Evolutionary conservation across 2,888 invertebrate species (phyloP).

Genomic region (Limnephilus rhombicus): DNA sequence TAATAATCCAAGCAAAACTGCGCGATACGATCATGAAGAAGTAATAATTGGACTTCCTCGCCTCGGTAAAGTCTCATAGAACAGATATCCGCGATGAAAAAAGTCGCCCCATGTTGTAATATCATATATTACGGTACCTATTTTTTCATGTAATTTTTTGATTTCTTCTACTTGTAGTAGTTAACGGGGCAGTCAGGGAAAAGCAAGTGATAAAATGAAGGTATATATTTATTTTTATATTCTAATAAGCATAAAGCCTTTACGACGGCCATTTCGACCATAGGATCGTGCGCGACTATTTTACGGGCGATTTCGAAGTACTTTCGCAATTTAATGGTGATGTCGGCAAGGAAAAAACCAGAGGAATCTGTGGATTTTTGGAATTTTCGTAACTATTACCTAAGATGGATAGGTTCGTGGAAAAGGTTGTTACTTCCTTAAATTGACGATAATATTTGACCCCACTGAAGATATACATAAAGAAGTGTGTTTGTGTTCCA

Average conservation of each 20-base stretch:
- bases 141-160: background rate
- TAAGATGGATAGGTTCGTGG: background rate
- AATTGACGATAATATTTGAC: background rate
- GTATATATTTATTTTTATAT: constrained; percentile 8
- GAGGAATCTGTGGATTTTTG: background rate
- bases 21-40: no score
- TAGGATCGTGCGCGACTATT: constrained; percentile 11
- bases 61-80: no score
- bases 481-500: no score
- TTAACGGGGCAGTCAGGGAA: background rate
- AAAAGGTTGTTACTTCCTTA: background rate
- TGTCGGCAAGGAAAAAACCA: background rate
- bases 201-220: background rate
- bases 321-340: background rate
- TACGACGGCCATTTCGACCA: constrained; percentile 28
- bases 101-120: no score
- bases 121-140: no score
- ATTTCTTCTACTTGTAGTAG: background rate
- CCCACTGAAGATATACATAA: no score
- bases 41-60: no score
- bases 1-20: no score
- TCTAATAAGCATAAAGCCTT: constrained; percentile 49
- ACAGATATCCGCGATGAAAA: no score
- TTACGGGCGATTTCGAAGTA: constrained; percentile 35
- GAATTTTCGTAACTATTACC: background rate